phyloP scores from a whole-genome alignment of 2,888 invertebrate species.

The Glyphotaelius pellucidus region DNA sequence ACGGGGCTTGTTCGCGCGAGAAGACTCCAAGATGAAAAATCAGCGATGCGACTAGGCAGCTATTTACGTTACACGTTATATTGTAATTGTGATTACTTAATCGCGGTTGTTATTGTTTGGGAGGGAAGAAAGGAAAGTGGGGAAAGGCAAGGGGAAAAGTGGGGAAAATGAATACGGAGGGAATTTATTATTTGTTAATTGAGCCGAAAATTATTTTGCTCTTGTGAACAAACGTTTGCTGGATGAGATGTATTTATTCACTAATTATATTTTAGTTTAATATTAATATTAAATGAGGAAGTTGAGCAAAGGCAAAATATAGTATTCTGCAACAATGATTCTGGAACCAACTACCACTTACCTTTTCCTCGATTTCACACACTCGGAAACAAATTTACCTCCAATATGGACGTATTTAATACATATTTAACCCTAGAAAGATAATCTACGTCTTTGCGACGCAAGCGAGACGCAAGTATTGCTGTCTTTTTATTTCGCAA shows the following conservation, averaged over 20 bases:
- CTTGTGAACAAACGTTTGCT: background rate
- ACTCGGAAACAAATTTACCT: no score
- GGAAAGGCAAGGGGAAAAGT: background rate
- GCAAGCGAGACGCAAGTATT: no score
- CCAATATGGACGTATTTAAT: no score
- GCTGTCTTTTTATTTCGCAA: no score
- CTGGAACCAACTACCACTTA: no score
- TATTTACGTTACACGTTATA: slow-evolving; percentile 65
- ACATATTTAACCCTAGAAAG: no score
- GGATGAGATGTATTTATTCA: slow-evolving; percentile 6
- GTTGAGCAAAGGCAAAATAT: no score
- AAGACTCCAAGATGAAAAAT: slow-evolving; percentile 64
- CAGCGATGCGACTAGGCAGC: slow-evolving; percentile 64
- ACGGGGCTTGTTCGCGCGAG: slow-evolving; percentile 61
- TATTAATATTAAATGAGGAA: background rate
- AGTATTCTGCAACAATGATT: no score
- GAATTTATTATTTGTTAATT: slow-evolving; percentile 49
- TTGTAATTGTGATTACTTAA: slow-evolving; percentile 65
- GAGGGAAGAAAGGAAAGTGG: slow-evolving; percentile 34
- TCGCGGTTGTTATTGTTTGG: slow-evolving; percentile 66
- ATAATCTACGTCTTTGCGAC: no score
- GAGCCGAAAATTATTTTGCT: slow-evolving; percentile 36
- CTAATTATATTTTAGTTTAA: background rate
- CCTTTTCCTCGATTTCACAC: no score
- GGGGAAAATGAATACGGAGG: background rate